A percentile compares a stretch with the other conserved stretches of the same genome.
phyloP scores from a whole-genome alignment of 1,140 invertebrate species.

The Hesperophylax magnus region DNA sequence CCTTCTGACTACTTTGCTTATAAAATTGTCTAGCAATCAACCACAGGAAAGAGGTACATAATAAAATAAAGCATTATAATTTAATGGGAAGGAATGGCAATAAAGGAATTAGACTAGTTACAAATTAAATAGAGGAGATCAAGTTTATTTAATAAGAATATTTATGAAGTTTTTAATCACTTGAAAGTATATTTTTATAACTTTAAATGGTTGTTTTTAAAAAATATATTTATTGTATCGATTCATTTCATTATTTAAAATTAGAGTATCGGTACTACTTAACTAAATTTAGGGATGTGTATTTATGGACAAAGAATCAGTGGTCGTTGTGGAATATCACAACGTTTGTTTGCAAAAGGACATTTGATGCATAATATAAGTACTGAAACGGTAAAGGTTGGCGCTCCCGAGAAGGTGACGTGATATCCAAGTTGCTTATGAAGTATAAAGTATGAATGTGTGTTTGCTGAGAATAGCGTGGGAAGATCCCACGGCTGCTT shows the following conservation, averaged over 20 bases:
- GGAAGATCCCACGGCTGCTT: conserved; percentile 56
- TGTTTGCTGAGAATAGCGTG: conserved; percentile 49
- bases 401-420: conserved; percentile 22
- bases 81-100: not conserved
- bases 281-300: not conserved
- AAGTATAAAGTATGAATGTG: conserved; percentile 25
- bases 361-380: too few species aligned
- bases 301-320: not conserved
- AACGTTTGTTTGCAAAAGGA: too few species aligned
- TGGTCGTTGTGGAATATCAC: too few species aligned
- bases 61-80: not conserved
- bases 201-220: conserved; percentile 1
- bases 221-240: conserved; percentile 3
- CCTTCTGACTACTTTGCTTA: too few species aligned
- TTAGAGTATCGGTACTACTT: not conserved
- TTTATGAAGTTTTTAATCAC: not conserved
- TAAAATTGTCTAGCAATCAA: too few species aligned
- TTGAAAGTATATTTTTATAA: conserved; percentile 15
- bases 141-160: not conserved
- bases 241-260: conserved; percentile 3
- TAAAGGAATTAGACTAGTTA: not conserved
- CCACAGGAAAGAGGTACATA: too few species aligned
- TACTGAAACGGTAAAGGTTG: conserved; percentile 30
- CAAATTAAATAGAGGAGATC: not conserved
- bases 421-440: conserved; percentile 5